Conservation (phyloP, 1,140 invertebrate genomes). For the Amphibalanus amphitrite region DNA sequence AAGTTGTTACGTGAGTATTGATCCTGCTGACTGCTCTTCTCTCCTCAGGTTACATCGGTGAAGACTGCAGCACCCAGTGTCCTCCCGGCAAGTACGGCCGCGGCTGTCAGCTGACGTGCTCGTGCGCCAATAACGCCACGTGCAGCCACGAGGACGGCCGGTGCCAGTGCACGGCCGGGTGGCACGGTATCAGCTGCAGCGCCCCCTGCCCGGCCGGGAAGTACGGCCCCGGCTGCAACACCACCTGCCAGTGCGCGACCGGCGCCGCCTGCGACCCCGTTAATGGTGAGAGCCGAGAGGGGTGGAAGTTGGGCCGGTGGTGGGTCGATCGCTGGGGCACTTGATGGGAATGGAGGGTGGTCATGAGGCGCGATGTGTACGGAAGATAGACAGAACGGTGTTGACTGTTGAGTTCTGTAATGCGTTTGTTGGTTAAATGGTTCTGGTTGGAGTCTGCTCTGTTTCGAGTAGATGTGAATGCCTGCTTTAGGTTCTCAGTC, state of each 20-base stretch:
- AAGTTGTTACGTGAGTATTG: no score
- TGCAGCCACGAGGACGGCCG: conserved; percentile 62
- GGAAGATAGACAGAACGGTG: no score
- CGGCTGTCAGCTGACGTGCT: conserved; percentile 56
- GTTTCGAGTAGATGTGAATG: no score
- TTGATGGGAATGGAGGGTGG: no score
- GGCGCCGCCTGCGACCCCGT: conserved; percentile 54
- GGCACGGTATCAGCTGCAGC: conserved; percentile 52
- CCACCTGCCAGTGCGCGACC: conserved; percentile 52
- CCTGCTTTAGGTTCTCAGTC: not conserved
- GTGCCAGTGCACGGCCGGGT: conserved; percentile 49
- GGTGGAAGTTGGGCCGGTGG: no score
- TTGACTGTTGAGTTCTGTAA: no score
- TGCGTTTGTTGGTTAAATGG: no score
- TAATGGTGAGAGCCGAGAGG: conserved; percentile 40
- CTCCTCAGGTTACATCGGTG: conserved; percentile 44
- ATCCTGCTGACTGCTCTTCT: no score
- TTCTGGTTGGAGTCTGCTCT: no score
- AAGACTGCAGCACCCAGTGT: conserved; percentile 52
- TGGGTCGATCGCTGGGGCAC: no score
- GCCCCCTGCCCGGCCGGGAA: conserved; percentile 49
- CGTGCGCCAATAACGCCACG: conserved; percentile 60
- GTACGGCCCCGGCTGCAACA: conserved; percentile 50
- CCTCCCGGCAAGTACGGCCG: conserved; percentile 55
- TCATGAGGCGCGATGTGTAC: no score